Percentiles rank a stretch among this genome's conserved stretches.
These are phyloP conservation scores for Megaptera novaeangliae DNA, from an alignment of 2,113 vertebrate genomes.

Conservation along the genomic window DNA sequence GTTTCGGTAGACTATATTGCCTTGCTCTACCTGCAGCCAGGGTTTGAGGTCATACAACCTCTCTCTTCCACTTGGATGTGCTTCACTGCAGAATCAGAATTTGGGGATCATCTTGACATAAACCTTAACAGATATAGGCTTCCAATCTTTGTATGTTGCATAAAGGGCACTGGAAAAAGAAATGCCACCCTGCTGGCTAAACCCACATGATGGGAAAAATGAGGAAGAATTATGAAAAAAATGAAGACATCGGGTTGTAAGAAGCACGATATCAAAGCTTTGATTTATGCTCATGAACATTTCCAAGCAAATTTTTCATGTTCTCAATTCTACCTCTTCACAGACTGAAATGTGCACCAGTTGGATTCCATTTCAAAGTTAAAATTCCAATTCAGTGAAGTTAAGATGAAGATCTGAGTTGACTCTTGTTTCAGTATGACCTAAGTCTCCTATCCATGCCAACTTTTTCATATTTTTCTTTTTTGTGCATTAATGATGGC, in stretches of 20 bases:
- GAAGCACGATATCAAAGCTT: background rate
- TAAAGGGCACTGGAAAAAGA: background rate
- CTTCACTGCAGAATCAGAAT: background rate
- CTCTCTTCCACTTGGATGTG: background rate
- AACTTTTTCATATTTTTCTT: background rate
- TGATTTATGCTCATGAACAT: background rate
- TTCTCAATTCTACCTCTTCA: background rate
- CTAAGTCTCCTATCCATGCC: constrained; percentile 11
- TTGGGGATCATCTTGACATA: background rate
- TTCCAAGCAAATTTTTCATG: background rate
- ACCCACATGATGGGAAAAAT: background rate
- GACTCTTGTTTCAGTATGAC: constrained; percentile 39
- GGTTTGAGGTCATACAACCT: background rate
- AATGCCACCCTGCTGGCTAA: background rate
- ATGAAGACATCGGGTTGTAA: background rate
- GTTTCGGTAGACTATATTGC: background rate
- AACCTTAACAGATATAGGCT: background rate
- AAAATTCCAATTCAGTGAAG: constrained; percentile 14
- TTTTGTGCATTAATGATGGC: background rate
- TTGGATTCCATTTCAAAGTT: constrained; percentile 19
- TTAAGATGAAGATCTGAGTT: background rate
- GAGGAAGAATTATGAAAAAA: background rate
- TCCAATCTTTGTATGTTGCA: background rate
- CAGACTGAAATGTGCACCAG: background rate
- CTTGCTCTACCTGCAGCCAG: background rate